Conservation (phyloP, 1,140 invertebrate genomes). For the Cepaea nemoralis region DNA sequence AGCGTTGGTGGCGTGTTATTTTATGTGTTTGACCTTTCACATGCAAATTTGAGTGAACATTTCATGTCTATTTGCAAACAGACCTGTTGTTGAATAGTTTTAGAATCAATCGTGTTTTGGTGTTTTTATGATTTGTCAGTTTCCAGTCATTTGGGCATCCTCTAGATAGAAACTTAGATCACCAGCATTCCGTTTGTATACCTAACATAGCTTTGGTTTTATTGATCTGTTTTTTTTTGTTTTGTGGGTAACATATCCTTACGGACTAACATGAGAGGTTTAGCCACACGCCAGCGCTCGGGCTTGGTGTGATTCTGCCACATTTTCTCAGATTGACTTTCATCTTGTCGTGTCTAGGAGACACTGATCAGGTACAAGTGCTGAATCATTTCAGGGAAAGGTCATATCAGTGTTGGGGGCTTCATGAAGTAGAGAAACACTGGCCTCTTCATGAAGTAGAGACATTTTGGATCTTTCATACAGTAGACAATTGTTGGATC, state of each 20-base stretch:
- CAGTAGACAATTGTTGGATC: no score
- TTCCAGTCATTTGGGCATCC: background rate
- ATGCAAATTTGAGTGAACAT: background rate
- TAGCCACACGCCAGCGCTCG: no score
- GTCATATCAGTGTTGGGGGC: no score
- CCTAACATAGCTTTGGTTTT: background rate
- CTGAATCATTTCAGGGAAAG: no score
- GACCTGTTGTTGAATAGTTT: background rate
- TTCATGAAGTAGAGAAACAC: no score
- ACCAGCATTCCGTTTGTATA: constrained; percentile 7
- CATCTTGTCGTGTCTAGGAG: no score
- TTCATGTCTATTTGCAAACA: background rate
- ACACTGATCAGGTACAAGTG: no score
- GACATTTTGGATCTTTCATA: no score
- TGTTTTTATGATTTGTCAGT: background rate
- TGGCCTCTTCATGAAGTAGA: no score
- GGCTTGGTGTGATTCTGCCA: no score
- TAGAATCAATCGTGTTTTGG: background rate
- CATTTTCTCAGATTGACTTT: no score
- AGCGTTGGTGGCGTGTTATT: background rate
- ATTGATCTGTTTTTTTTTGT: background rate
- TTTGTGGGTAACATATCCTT: background rate
- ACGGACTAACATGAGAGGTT: constrained; percentile 5
- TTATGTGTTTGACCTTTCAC: background rate
- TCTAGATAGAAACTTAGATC: background rate